A percentile compares a stretch with the other conserved stretches of the same genome.
phyloP scores from a whole-genome alignment of 2,888 invertebrate species.

The Trilocha varians region DNA sequence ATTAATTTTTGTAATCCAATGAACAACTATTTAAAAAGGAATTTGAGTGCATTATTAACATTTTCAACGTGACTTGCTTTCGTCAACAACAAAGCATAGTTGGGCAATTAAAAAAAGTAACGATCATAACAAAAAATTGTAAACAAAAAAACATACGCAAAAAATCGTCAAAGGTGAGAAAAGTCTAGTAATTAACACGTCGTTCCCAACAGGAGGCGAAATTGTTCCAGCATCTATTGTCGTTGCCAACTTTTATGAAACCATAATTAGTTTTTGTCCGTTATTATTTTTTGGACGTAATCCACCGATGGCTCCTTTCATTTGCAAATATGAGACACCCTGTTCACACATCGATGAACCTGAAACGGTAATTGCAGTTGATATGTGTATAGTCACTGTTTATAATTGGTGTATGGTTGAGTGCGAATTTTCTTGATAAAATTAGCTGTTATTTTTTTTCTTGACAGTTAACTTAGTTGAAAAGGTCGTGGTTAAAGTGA shows the following conservation, averaged over 20 bases:
- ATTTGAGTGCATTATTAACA: too few species aligned
- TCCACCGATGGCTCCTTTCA: constrained; percentile 40
- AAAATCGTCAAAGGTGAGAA: constrained; percentile 58
- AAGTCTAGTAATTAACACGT: constrained; percentile 62
- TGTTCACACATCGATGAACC: constrained; percentile 55
- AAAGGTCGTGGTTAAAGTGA: too few species aligned
- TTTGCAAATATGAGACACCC: constrained; percentile 46
- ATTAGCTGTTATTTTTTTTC: too few species aligned
- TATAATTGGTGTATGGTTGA: constrained; percentile 39
- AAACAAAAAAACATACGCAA: background rate
- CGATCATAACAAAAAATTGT: constrained; percentile 34
- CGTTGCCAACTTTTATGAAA: constrained; percentile 36
- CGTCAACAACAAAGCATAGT: background rate
- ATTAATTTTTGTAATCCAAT: too few species aligned
- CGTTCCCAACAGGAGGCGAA: constrained; percentile 36
- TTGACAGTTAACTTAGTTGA: too few species aligned
- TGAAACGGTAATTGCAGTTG: constrained; percentile 38
- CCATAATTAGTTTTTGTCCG: constrained; percentile 66
- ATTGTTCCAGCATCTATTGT: constrained; percentile 46
- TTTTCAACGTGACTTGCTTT: too few species aligned
- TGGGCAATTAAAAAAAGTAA: constrained; percentile 19
- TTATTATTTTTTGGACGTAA: constrained; percentile 49
- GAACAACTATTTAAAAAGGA: too few species aligned
- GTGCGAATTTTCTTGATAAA: background rate
- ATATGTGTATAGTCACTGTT: constrained; percentile 44